Evolutionary conservation across 1,140 invertebrate species (phyloP).

Genomic region (Drosophila chauvacae): DNA sequence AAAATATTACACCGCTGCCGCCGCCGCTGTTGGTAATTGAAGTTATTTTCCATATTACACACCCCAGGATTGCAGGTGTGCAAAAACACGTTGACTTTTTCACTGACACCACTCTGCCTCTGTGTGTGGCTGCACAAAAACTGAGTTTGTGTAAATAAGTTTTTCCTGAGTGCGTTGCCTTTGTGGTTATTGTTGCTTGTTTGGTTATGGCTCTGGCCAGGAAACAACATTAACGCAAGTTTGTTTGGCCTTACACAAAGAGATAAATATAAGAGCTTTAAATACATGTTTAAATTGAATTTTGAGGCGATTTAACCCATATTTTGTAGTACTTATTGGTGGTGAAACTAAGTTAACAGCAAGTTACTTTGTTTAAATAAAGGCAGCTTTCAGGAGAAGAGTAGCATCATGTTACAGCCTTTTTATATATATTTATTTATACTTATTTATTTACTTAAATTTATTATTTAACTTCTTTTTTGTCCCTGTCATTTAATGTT

Average conservation of each 20-base stretch:
- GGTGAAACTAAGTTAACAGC: background rate
- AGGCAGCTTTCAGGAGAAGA: no score
- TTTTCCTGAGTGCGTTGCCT: constrained; percentile 19
- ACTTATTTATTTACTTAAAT: no score
- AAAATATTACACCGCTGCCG: constrained; percentile 35
- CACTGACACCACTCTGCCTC: constrained; percentile 29
- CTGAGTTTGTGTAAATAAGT: constrained; percentile 45
- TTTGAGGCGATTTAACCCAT: background rate
- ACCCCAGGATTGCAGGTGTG: constrained; percentile 27
- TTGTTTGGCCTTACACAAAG: constrained; percentile 22
- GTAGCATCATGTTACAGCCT: no score
- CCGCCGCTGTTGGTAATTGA: constrained; percentile 55
- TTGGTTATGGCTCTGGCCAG: constrained; percentile 29
- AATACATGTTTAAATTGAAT: constrained; percentile 2
- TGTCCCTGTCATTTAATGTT: no score
- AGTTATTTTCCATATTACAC: constrained; percentile 72
- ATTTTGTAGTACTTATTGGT: background rate
- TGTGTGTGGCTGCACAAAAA: constrained; percentile 38
- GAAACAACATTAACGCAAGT: constrained; percentile 43
- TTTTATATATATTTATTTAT: no score
- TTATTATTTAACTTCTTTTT: no score
- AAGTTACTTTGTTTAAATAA: background rate
- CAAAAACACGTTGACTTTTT: constrained; percentile 62
- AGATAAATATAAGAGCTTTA: background rate
- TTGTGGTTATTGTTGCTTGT: constrained; percentile 22